A percentile compares a stretch with the other conserved stretches of the same genome.
Conservation (phyloP, 2,797 vertebrate genomes). For the Silurus aristotelis region DNA sequence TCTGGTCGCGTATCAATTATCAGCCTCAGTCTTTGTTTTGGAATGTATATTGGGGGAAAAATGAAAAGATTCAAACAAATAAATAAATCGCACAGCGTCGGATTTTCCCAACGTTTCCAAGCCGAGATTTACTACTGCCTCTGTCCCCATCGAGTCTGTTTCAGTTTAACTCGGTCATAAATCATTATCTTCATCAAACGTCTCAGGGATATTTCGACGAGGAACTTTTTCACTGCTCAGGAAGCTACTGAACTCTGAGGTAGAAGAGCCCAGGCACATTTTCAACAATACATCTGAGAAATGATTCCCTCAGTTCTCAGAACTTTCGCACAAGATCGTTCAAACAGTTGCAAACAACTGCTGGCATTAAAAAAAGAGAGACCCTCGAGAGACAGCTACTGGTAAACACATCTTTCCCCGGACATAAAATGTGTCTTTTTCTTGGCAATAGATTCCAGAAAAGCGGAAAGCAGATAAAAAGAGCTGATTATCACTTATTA, state of each 20-base stretch:
- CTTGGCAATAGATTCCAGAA: slow-evolving; percentile 35
- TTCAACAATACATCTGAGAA: not conserved
- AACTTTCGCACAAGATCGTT: slow-evolving; percentile 64
- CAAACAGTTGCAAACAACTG: slow-evolving; percentile 43
- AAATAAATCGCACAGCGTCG: slow-evolving; percentile 34
- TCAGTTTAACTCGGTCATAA: slow-evolving; percentile 64
- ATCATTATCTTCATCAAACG: slow-evolving; percentile 68
- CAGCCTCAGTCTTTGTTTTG: slow-evolving; percentile 57
- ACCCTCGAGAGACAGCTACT: slow-evolving; percentile 21
- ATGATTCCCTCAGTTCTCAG: slow-evolving; percentile 68
- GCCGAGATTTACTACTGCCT: slow-evolving; percentile 56
- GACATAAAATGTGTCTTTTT: slow-evolving; percentile 43
- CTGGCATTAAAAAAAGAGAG: slow-evolving; percentile 6
- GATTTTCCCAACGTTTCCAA: slow-evolving; percentile 67
- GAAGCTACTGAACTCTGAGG: slow-evolving; percentile 71
- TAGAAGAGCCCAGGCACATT: slow-evolving; percentile 63
- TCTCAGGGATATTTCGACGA: slow-evolving; percentile 62
- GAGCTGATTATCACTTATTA: slow-evolving; percentile 27
- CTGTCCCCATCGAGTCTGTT: slow-evolving; percentile 54
- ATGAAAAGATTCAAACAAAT: slow-evolving; percentile 45
- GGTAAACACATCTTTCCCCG: slow-evolving; percentile 41
- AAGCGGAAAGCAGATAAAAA: slow-evolving; percentile 14
- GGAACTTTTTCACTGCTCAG: slow-evolving; percentile 54
- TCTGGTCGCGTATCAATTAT: slow-evolving; percentile 69
- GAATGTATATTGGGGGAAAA: slow-evolving; percentile 16